Percentiles rank a stretch among this genome's conserved stretches.
Evolutionary conservation across 2,888 invertebrate species (phyloP).

Genomic region (Amaurobius ferox): DNA sequence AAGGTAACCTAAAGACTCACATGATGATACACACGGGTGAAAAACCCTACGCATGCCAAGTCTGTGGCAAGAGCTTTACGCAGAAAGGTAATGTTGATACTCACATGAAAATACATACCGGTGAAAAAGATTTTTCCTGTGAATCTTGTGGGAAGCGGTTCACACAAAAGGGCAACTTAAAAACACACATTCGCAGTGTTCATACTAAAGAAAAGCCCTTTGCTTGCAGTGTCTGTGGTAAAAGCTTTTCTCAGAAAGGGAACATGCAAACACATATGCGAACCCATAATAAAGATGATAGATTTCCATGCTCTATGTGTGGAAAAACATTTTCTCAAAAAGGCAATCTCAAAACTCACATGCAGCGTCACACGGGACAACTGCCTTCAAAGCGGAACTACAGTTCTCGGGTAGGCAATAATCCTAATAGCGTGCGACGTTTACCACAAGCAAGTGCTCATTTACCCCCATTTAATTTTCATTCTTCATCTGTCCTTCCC

Average conservation of each 20-base stretch:
- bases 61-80: slow-evolving; percentile 75
- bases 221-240: slow-evolving; percentile 74
- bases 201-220: slow-evolving; percentile 75
- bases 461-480: slow-evolving; percentile 66
- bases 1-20: slow-evolving; percentile 75
- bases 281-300: slow-evolving; percentile 75
- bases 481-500: slow-evolving; percentile 55
- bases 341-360: slow-evolving; percentile 75
- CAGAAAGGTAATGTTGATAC: slow-evolving; percentile 75
- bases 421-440: slow-evolving; percentile 51
- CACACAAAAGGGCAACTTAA: slow-evolving; percentile 75
- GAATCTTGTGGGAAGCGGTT: slow-evolving; percentile 74
- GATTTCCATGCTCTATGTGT: slow-evolving; percentile 75
- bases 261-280: slow-evolving; percentile 75
- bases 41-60: slow-evolving; percentile 74
- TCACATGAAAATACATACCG: slow-evolving; percentile 75
- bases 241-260: slow-evolving; percentile 74
- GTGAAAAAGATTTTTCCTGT: slow-evolving; percentile 74
- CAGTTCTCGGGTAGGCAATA: slow-evolving; percentile 51
- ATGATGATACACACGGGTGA: slow-evolving; percentile 75
- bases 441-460: slow-evolving; percentile 61
- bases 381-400: slow-evolving; percentile 73
- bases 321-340: slow-evolving; percentile 75
- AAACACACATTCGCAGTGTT: slow-evolving; percentile 74
- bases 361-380: slow-evolving; percentile 75